Conservation (phyloP, 2,888 invertebrate species). For the Pegoplata infirma region DNA sequence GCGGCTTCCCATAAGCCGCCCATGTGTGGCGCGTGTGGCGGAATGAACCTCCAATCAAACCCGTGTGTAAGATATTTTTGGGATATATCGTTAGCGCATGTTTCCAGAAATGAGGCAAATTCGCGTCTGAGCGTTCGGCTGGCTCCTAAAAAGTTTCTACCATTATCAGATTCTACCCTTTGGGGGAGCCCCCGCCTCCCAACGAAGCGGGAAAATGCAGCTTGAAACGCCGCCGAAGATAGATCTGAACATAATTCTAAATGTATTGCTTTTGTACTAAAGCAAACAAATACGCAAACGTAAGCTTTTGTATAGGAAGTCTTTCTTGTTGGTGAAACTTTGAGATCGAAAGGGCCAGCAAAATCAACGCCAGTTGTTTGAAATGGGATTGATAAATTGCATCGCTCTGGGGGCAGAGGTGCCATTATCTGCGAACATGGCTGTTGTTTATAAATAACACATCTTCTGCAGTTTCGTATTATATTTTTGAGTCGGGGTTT, state of each 20-base stretch:
- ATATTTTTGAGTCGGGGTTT: neutral
- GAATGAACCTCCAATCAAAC: slow-evolving; percentile 10
- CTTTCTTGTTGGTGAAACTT: neutral
- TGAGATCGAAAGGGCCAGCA: slow-evolving; percentile 30
- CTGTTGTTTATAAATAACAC: neutral
- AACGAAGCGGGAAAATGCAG: slow-evolving; percentile 40
- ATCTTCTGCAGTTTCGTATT: neutral
- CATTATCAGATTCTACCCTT: slow-evolving; percentile 48
- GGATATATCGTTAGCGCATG: neutral
- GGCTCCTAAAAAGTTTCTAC: slow-evolving; percentile 50
- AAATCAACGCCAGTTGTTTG: slow-evolving; percentile 23
- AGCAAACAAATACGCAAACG: no score
- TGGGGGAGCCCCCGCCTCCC: slow-evolving; percentile 47
- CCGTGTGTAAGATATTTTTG: slow-evolving; percentile 9
- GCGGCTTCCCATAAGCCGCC: no score
- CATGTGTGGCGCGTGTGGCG: neutral
- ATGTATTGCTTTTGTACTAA: slow-evolving; percentile 30
- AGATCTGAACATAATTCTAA: slow-evolving; percentile 38
- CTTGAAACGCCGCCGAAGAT: slow-evolving; percentile 44
- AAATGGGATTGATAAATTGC: slow-evolving; percentile 2
- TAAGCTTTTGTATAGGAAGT: neutral
- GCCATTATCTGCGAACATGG: no score
- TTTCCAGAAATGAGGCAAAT: slow-evolving; percentile 35
- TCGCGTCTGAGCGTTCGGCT: slow-evolving; percentile 27
- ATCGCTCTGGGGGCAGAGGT: no score